Percentiles rank a stretch among this genome's conserved stretches.
Evolutionary conservation across 2,113 vertebrate species (phyloP).

Genomic region (Reinhardtius hippoglossoides): DNA sequence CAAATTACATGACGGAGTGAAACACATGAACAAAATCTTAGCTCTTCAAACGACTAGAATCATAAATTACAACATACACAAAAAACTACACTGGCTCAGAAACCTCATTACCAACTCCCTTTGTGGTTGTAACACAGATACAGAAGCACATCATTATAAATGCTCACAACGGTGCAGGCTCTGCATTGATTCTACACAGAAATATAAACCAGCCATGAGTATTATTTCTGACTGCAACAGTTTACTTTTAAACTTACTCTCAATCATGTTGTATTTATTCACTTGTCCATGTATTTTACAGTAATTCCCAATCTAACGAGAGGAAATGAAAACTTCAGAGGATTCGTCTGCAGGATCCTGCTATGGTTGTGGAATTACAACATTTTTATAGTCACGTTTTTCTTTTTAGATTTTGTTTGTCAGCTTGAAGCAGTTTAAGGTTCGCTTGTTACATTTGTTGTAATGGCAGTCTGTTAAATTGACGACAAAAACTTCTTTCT

Average conservation of each 20-base stretch:
- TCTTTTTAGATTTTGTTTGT: conserved; percentile 58
- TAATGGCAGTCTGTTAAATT: conserved; percentile 84
- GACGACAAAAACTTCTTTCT: conserved; percentile 64
- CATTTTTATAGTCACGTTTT: conserved; percentile 84
- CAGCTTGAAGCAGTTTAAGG: conserved; percentile 27
- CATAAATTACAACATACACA: no score
- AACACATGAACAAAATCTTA: no score
- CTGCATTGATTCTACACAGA: no score
- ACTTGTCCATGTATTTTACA: conserved; percentile 61
- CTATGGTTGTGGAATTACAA: conserved; percentile 53
- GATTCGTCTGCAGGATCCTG: conserved; percentile 50
- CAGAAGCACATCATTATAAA: no score
- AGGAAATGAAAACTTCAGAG: conserved; percentile 85
- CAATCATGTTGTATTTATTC: neutral
- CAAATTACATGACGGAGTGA: no score
- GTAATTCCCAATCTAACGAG: conserved; percentile 94
- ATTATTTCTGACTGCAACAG: no score
- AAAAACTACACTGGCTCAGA: no score
- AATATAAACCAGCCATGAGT: no score
- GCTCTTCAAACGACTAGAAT: no score
- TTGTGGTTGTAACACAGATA: no score
- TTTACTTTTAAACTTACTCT: neutral
- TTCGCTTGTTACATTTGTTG: conserved; percentile 37
- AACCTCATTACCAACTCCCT: no score
- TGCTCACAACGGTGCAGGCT: no score